Evolutionary conservation across 2,797 vertebrate species (phyloP).

Genomic region (Poecilia wingei): DNA sequence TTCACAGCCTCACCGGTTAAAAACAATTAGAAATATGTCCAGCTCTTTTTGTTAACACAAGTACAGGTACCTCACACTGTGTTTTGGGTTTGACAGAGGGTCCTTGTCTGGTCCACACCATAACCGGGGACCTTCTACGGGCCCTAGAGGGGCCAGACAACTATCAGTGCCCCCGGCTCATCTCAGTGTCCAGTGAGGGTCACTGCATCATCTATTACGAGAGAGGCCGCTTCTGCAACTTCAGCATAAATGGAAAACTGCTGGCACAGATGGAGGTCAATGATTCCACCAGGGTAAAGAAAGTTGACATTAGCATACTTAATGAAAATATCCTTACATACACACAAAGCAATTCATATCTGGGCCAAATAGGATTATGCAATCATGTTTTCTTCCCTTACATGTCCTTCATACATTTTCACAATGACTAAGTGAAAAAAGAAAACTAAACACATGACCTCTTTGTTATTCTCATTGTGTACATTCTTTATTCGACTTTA

Average conservation of each 20-base stretch:
- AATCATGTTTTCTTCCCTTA: background rate
- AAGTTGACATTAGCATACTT: conserved; percentile 7
- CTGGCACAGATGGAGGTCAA: conserved; percentile 97
- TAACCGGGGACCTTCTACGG: conserved; percentile 96
- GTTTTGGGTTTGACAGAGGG: conserved; percentile 83
- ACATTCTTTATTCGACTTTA: background rate
- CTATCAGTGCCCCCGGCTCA: conserved; percentile 89
- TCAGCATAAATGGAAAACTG: conserved; percentile 98
- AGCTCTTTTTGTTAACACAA: background rate
- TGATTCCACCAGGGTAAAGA: conserved; percentile 90
- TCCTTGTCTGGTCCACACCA: conserved; percentile 97
- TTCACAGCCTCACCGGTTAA: background rate
- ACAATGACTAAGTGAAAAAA: background rate
- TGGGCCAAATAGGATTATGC: background rate
- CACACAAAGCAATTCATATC: background rate
- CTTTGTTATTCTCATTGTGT: background rate
- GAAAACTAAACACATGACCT: background rate
- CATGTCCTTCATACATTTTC: background rate
- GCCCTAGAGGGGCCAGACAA: conserved; percentile 94
- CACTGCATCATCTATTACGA: conserved; percentile 99
- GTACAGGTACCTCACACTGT: background rate
- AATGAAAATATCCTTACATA: background rate
- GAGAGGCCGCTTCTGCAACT: conserved; percentile 96
- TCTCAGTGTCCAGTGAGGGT: conserved; percentile 94
- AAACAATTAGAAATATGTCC: background rate